These are phyloP conservation scores for Eupeodes luniger DNA, from an alignment of 2,888 invertebrate genomes.

Conservation along the genomic window DNA sequence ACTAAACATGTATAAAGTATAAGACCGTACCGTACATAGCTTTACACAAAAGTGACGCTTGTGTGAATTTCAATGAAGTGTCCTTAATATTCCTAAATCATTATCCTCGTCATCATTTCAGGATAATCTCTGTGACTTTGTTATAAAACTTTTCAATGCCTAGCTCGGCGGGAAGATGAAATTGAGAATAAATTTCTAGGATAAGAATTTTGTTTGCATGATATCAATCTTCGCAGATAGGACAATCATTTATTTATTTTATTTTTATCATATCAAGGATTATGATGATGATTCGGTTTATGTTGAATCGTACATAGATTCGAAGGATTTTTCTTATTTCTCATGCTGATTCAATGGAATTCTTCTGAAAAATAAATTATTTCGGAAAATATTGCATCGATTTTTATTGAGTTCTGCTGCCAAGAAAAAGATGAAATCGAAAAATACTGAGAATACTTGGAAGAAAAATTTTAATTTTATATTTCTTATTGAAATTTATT, in stretches of 20 bases:
- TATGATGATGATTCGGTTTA: not conserved
- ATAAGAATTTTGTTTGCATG: conserved; percentile 5
- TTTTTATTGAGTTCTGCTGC: not conserved
- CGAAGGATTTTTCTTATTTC: not conserved
- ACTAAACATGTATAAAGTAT: not conserved
- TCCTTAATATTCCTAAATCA: conserved; percentile 58
- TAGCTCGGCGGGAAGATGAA: not conserved
- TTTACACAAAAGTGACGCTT: conserved; percentile 7
- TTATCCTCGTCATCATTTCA: conserved; percentile 40
- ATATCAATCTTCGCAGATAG: not conserved
- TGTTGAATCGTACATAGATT: conserved; percentile 24
- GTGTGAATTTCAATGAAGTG: conserved; percentile 41
- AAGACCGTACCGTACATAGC: not conserved
- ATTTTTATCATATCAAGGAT: conserved; percentile 2
- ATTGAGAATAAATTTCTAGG: conserved; percentile 52
- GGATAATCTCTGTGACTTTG: conserved; percentile 51
- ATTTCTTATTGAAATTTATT: not conserved
- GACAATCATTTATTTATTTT: conserved; percentile 12
- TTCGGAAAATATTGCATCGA: not conserved
- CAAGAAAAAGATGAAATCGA: not conserved
- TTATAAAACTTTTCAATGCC: conserved; percentile 1
- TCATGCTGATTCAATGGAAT: not conserved
- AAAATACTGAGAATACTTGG: not conserved
- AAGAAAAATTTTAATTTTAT: not conserved
- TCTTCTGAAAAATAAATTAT: not conserved